Evolutionary conservation across 2,888 invertebrate genomes (phyloP).

Genomic region (Zaprionus obscuricornis): DNA sequence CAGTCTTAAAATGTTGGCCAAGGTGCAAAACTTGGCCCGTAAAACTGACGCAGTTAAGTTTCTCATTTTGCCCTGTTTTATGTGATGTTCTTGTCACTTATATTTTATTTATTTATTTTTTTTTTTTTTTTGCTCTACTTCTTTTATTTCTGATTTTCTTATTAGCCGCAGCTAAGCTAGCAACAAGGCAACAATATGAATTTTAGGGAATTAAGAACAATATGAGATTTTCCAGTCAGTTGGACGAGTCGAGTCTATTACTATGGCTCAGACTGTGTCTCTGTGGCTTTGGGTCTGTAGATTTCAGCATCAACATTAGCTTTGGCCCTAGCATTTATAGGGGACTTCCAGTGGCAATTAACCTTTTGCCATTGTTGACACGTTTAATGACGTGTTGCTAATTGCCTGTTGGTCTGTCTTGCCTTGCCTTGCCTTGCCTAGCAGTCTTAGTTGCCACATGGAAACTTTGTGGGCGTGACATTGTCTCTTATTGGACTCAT

Average conservation of each 20-base stretch:
- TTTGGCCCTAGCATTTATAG: slow-evolving; percentile 17
- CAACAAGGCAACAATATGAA: slow-evolving; percentile 23
- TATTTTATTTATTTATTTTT: too few species aligned
- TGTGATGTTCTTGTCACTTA: slow-evolving; percentile 23
- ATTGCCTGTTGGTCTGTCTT: slow-evolving; percentile 47
- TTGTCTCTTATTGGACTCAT: slow-evolving; percentile 39
- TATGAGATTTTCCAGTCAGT: slow-evolving; percentile 20
- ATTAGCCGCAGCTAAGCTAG: too few species aligned
- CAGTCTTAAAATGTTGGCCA: slow-evolving; percentile 24
- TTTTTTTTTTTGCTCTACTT: neutral
- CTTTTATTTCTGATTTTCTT: neutral
- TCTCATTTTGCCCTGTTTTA: slow-evolving; percentile 48
- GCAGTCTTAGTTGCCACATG: too few species aligned
- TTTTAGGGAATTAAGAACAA: slow-evolving; percentile 18
- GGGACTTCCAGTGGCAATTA: slow-evolving; percentile 58
- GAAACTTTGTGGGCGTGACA: slow-evolving; percentile 5
- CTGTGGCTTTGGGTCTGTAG: too few species aligned
- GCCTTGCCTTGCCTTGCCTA: neutral
- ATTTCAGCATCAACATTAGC: too few species aligned
- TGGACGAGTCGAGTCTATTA: too few species aligned
- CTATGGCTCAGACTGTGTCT: neutral
- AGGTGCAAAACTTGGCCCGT: slow-evolving; percentile 45
- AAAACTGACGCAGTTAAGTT: slow-evolving; percentile 46
- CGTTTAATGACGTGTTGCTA: slow-evolving; percentile 72
- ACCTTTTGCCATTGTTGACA: slow-evolving; percentile 74